Base-by-base conservation (phyloP, 2,113 vertebrate species). In the Notarius lentiginosus region DNA sequence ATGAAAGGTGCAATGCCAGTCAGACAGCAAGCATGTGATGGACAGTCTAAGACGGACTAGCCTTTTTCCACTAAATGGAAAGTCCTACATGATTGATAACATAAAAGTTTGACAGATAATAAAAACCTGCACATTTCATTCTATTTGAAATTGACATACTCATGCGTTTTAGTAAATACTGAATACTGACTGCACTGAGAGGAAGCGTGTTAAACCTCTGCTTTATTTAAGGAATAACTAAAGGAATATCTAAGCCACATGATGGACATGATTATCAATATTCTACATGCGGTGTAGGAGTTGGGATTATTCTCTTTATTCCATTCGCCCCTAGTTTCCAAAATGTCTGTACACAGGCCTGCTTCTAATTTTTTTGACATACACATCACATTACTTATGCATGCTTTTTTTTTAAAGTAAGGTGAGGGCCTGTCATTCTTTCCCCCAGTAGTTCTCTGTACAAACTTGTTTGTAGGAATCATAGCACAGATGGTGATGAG, bases 401-500 rank as follows among this genome's bases (percentile, higher is more conserved):
- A 60, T 80, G 30, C 22, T 41, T 60, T 30, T 60, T 79, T 80
- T 60, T 7, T 18, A 1, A 80, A 30, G 41, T 61, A 81, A 81
- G 79, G 79, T 81, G 30, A 61, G 10, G 56, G 65, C 88, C 30
- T 84, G 51, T 73, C 61, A 82, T 66, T 82, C 84, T 72, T 86
- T 24, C 90, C 88, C 90, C 53, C 53, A 70, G 84, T 84, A 87
- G 89, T 88, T 91, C 83, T 87, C 88, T 87, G 86, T 79, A 89
- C 92, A 93, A 91, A 91, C 91, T 91, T 92, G 92, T 92, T 92
- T 91, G 93, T 90, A 91, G 91, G 90, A 93, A 93, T 91, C 88
- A 92, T 92, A 91, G 92, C 94, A 92, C 95, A 95, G 95, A 95
- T 95, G 93, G 93, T 93, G 94, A 94, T 91, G 93, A 93, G 92